Percentiles rank a stretch among this genome's conserved stretches.
These are phyloP conservation scores for Drosophila macrospina DNA, from an alignment of 2,888 invertebrate genomes.

Conservation along the genomic window DNA sequence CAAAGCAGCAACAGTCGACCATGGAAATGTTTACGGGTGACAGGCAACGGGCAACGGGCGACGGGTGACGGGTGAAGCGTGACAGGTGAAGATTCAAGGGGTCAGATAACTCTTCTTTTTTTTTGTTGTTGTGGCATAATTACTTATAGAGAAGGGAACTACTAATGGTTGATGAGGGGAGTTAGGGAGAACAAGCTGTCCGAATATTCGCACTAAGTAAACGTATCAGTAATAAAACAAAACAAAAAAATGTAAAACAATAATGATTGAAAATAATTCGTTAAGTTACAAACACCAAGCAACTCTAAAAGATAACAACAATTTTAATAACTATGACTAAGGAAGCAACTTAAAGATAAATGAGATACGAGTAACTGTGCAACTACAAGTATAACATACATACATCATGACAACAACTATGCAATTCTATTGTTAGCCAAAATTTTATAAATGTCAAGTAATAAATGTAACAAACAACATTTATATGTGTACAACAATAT, in stretches of 20 bases:
- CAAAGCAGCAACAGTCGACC: conserved; percentile 64
- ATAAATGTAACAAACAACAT: conserved; percentile 59
- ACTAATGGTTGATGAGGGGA: conserved; percentile 4
- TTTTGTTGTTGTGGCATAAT: conserved; percentile 1
- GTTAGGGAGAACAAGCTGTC: conserved; percentile 57
- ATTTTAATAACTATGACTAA: conserved; percentile 52
- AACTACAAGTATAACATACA: conserved; percentile 43
- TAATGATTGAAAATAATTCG: conserved; percentile 69
- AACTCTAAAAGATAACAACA: conserved; percentile 55
- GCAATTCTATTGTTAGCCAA: conserved; percentile 83
- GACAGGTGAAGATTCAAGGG: not conserved
- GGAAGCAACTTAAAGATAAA: conserved; percentile 38
- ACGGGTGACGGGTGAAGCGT: no score
- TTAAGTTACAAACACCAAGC: conserved; percentile 57
- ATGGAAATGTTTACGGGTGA: conserved; percentile 45
- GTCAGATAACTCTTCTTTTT: conserved; percentile 2
- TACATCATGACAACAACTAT: conserved; percentile 58
- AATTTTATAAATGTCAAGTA: conserved; percentile 79
- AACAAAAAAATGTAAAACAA: conserved; percentile 47
- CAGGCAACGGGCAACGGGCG: no score
- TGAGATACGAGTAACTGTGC: conserved; percentile 31
- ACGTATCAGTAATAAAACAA: conserved; percentile 70
- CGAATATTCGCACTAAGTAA: conserved; percentile 66
- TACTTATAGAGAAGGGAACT: conserved; percentile 5
- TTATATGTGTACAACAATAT: conserved; percentile 61